Percentiles rank a stretch among this genome's conserved stretches.
Evolutionary conservation across 2,888 invertebrate genomes (phyloP).

Genomic region (Argyresthia albistria): DNA sequence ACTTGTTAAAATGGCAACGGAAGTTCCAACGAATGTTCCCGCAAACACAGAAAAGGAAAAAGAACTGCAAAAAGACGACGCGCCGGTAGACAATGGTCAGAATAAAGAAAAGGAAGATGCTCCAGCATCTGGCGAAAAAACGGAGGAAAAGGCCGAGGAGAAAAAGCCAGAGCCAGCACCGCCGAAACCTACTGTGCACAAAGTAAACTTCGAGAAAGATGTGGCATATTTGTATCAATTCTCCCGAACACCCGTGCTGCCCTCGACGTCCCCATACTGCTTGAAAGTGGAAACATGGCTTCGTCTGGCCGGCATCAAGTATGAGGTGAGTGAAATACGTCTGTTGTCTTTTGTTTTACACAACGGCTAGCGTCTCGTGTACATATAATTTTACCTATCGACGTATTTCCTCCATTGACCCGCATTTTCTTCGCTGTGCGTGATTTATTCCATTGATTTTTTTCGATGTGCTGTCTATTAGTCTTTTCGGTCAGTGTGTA

Average conservation of each 20-base stretch:
- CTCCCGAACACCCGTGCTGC: constrained; percentile 89
- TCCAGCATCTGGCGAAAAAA: constrained; percentile 60
- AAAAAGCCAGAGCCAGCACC: constrained; percentile 76
- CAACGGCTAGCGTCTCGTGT: constrained; percentile 13
- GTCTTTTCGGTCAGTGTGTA: too few relatives aligned
- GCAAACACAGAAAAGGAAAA: constrained; percentile 76
- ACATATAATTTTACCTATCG: constrained; percentile 7
- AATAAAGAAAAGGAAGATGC: constrained; percentile 44
- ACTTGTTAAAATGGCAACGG: constrained; percentile 77
- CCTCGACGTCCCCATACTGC: constrained; percentile 93
- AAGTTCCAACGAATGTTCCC: constrained; percentile 80
- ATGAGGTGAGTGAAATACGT: constrained; percentile 82
- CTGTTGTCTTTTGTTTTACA: not conserved
- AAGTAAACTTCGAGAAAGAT: constrained; percentile 91
- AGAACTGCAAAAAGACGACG: constrained; percentile 68
- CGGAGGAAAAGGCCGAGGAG: constrained; percentile 51
- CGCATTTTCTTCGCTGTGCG: not conserved
- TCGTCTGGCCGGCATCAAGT: constrained; percentile 90
- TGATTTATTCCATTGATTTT: not conserved
- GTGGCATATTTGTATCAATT: constrained; percentile 95
- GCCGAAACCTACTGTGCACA: constrained; percentile 87
- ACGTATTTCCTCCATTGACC: not conserved
- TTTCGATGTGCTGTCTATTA: too few relatives aligned
- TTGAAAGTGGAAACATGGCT: constrained; percentile 98
- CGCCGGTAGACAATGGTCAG: constrained; percentile 54